A percentile compares a stretch with the other conserved stretches of the same genome.
Conservation (phyloP, 2,797 vertebrate species). For the Pipistrellus pygmaeus region DNA sequence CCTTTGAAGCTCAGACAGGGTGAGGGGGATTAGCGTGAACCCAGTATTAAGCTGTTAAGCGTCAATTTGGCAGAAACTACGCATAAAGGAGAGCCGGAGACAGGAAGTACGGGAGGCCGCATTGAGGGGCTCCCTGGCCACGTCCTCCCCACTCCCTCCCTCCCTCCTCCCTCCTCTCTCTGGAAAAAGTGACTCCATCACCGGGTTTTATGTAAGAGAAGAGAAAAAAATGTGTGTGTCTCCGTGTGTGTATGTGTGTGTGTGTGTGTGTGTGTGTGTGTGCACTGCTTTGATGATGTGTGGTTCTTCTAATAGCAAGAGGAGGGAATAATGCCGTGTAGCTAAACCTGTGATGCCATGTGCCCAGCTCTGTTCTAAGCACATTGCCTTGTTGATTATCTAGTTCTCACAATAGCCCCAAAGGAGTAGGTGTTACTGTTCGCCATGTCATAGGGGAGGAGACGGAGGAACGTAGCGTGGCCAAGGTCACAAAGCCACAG, state of each 20-base stretch:
- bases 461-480: not conserved
- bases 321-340: not conserved
- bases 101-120: conserved; percentile 45
- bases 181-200: conserved; percentile 10
- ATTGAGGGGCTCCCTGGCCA: conserved; percentile 12
- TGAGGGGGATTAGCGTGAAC: conserved; percentile 79
- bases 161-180: not conserved
- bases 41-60: conserved; percentile 76
- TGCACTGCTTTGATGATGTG: not conserved
- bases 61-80: conserved; percentile 66
- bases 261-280: no score
- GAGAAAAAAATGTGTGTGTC: not conserved
- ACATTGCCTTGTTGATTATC: not conserved
- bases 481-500: not conserved
- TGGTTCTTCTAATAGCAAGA: not conserved
- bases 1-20: conserved; percentile 76
- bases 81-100: conserved; percentile 67
- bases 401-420: not conserved
- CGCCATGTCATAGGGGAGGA: not conserved
- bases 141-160: not conserved
- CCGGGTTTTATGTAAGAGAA: not conserved
- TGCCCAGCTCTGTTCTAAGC: not conserved
- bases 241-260: no score
- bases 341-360: not conserved
- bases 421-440: not conserved